Evolutionary conservation across 2,113 vertebrate species (phyloP).

Genomic region (Potamarius usumacintae): DNA sequence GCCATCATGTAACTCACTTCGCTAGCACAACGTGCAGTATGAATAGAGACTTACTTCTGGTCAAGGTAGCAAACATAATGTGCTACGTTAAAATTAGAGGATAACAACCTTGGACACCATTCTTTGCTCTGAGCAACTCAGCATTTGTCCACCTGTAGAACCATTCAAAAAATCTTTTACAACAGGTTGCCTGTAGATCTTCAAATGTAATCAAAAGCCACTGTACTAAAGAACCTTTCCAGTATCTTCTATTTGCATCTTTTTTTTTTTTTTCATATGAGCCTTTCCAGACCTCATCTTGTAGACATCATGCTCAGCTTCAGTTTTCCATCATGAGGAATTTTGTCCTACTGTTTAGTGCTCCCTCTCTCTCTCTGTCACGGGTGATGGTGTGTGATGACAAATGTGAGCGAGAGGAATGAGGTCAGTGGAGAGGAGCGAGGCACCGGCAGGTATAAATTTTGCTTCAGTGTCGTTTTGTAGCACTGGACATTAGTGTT

Average conservation of each 20-base stretch:
- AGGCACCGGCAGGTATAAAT: conserved; percentile 37
- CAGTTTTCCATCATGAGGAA: neutral
- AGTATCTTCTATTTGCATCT: neutral
- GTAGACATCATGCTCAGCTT: neutral
- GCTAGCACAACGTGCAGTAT: neutral
- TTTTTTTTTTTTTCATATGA: neutral
- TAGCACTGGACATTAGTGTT: conserved; percentile 22
- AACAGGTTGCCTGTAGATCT: neutral
- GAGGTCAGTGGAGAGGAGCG: conserved; percentile 20
- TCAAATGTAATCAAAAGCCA: neutral
- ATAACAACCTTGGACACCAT: neutral
- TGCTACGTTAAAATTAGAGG: neutral
- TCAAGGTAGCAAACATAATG: neutral
- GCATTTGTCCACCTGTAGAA: neutral
- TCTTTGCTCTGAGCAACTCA: neutral
- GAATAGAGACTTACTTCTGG: neutral
- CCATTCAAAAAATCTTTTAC: neutral
- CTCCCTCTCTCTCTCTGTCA: neutral
- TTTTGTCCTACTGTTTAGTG: neutral
- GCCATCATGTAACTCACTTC: neutral
- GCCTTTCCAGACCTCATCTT: conserved; percentile 20
- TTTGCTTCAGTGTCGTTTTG: conserved; percentile 24
- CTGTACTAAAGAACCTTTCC: neutral
- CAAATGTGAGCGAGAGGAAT: conserved; percentile 8
- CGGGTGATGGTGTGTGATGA: conserved; percentile 14